Evolutionary conservation across 2,113 vertebrate species (phyloP).

Genomic region (Motacilla alba): DNA sequence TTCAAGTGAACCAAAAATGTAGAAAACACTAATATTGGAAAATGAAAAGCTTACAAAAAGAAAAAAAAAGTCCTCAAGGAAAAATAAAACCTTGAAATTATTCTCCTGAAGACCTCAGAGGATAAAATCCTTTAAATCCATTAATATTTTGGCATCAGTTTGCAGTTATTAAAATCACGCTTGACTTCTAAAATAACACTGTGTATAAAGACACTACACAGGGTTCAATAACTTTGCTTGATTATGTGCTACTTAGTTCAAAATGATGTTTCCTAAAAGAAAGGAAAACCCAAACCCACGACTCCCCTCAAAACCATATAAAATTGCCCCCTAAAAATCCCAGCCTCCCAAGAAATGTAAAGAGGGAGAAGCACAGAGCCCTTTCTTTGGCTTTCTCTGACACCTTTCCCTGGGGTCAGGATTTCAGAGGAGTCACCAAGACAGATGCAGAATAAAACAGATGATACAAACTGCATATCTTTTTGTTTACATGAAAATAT

Average conservation of each 20-base stretch:
- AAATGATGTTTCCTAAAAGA: neutral
- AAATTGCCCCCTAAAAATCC: neutral
- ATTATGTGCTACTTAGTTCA: neutral
- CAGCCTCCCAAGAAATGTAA: fast-evolving
- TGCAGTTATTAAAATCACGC: neutral
- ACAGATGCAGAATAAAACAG: neutral
- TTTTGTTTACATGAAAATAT: neutral
- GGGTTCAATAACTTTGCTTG: neutral
- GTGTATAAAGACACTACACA: neutral
- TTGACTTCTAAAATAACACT: neutral
- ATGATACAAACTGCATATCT: neutral
- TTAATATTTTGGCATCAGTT: slow-evolving; percentile 21
- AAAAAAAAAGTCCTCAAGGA: neutral
- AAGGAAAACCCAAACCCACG: neutral
- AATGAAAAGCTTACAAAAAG: neutral
- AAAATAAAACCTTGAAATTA: neutral
- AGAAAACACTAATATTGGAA: neutral
- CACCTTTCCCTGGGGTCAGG: neutral
- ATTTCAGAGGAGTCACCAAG: neutral
- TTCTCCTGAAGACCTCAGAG: neutral
- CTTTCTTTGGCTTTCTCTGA: neutral
- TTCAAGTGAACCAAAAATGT: neutral
- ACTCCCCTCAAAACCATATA: fast-evolving
- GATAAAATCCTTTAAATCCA: slow-evolving; percentile 1
- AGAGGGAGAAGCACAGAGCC: neutral